Base-by-base conservation (phyloP, 2,888 invertebrate species). In the Volucella zonaria region DNA sequence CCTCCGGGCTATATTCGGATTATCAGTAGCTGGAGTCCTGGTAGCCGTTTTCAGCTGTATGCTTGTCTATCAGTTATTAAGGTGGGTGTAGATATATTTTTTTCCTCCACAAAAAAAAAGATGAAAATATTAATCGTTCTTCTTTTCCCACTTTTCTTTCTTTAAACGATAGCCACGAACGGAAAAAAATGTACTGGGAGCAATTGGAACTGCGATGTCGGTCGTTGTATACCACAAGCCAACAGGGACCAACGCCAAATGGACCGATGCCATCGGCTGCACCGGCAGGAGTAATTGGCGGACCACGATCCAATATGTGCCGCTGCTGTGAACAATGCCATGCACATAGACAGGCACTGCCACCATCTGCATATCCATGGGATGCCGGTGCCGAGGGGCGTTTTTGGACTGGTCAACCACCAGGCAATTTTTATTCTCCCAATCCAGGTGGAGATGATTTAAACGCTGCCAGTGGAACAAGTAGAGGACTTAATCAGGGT, bases 111-210 rank as follows among this genome's bases (percentile, higher is more conserved):
- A 45, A 43, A 51, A 58, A 56, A 85, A 75, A 23, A 23, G 2
- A 23, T 1, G 18, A 23, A 23, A 85, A 66, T 67, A 58, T 85
- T 77, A 77, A 81, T 77, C 61, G 47, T 45, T 47, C 10, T 15
- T 42, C 8, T 79, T 51, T 61, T 11, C 52, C 71, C 62, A 38
- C 64, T 11, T 45, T 2, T 68, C 14, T 38, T 8, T 52, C 3
- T 38, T 18, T 23, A 43, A 14, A 56, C 89, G 31, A 31, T 31
- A 97, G 97, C 87, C 97, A 97, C 90, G 97, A 97, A 92, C 95
- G 96, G 86, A 97, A 97, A 93, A 97, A 97, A 92, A 97, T 97
- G 95, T 97, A 97, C 91, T 97, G 97, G 97, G 97, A 97, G 89
- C 97, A 97, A 92, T 90, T 97, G 91, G 97, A 97, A 90, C 91